These are phyloP conservation scores for Helarctos malayanus DNA, from an alignment of 2,797 vertebrate species.

Conservation along the genomic window DNA sequence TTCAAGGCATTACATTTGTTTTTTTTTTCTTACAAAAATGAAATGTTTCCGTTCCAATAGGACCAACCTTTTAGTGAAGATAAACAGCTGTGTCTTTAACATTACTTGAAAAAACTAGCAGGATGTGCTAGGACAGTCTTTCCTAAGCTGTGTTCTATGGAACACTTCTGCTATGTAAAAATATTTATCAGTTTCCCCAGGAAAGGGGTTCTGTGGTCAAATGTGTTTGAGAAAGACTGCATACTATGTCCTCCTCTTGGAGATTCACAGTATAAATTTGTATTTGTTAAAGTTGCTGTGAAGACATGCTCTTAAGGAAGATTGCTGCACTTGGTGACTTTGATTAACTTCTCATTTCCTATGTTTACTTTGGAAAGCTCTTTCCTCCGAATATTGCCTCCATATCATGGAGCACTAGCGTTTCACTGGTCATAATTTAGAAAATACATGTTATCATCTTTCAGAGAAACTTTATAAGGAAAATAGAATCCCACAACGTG, in stretches of 20 bases:
- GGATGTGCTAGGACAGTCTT: background rate
- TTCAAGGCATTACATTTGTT: background rate
- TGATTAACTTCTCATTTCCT: background rate
- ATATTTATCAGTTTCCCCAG: background rate
- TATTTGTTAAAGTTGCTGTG: background rate
- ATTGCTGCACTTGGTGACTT: background rate
- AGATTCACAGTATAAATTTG: background rate
- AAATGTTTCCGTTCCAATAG: slow-evolving; percentile 6
- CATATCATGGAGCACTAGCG: background rate
- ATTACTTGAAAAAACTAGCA: background rate
- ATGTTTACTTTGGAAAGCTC: background rate
- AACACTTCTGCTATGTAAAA: background rate
- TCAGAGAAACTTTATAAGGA: background rate
- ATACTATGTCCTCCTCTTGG: background rate
- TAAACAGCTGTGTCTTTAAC: background rate
- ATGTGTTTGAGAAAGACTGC: background rate
- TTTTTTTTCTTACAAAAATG: slow-evolving; percentile 44
- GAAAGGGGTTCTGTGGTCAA: background rate
- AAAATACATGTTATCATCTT: background rate
- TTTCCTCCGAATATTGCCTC: background rate
- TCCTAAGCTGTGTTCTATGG: background rate
- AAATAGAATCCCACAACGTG: background rate
- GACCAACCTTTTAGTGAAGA: background rate
- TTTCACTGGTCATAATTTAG: background rate
- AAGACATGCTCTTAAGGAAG: background rate